Conservation (phyloP, 1,140 invertebrate genomes). For the Patella vulgata region DNA sequence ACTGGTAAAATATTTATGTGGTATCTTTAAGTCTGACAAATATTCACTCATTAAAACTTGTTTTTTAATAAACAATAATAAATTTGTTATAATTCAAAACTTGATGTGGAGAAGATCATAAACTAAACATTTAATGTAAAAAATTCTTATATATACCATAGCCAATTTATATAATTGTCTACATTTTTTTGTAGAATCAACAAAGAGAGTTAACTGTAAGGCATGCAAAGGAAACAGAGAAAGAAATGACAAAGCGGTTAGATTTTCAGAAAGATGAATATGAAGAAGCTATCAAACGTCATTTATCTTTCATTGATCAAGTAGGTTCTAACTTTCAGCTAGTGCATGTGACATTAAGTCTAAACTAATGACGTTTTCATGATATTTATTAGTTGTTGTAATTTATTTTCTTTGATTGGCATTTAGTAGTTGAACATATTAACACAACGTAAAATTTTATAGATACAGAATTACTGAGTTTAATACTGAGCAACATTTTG, state of each 20-base stretch:
- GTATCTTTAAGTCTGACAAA: too few species aligned
- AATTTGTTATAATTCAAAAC: background rate
- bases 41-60: too few species aligned
- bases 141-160: background rate
- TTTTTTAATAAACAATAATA: background rate
- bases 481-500: too few species aligned
- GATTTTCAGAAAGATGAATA: slow-evolving; percentile 66
- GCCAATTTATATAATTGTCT: too few species aligned
- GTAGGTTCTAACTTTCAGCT: slow-evolving; percentile 28
- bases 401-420: too few species aligned
- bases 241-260: slow-evolving; percentile 63
- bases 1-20: slow-evolving; percentile 49
- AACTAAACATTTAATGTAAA: background rate
- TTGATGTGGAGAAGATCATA: too few species aligned
- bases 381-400: background rate
- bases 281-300: slow-evolving; percentile 66
- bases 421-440: too few species aligned
- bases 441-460: too few species aligned
- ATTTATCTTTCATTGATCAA: slow-evolving; percentile 68
- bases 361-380: background rate
- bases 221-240: slow-evolving; percentile 66
- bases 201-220: slow-evolving; percentile 66
- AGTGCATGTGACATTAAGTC: background rate
- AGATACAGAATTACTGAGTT: too few species aligned
- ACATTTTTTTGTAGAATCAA: slow-evolving; percentile 65